Percentiles rank a stretch among this genome's conserved stretches.
Conservation (phyloP, 2,888 invertebrate species). For the Epistrophe grossulariae region DNA sequence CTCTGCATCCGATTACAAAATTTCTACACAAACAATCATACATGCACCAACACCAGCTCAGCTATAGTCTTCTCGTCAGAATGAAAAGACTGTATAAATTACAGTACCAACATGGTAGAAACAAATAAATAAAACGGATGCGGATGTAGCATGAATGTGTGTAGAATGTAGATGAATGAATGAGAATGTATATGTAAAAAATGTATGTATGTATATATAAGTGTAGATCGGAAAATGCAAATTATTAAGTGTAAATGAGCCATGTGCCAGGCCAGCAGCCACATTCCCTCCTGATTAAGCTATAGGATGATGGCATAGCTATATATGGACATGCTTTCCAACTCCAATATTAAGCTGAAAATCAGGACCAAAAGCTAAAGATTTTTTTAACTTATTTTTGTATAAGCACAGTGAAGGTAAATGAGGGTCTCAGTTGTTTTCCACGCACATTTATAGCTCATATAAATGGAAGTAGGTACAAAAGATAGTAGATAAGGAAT, state of each 20-base stretch:
- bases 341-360: neutral
- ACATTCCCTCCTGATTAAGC: conserved; percentile 47
- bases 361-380: conserved; percentile 33
- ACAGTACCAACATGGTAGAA: neutral
- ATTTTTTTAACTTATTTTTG: neutral
- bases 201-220: conserved; percentile 4
- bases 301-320: conserved; percentile 15
- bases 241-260: conserved; percentile 69
- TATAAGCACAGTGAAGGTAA: neutral
- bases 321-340: neutral
- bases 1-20: conserved; percentile 45
- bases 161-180: conserved; percentile 10
- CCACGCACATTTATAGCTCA: conserved; percentile 50
- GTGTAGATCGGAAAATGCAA: conserved; percentile 55
- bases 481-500: conserved; percentile 29
- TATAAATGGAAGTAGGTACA: conserved; percentile 33
- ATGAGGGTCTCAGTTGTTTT: conserved; percentile 24
- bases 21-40: conserved; percentile 24
- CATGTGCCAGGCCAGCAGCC: conserved; percentile 34
- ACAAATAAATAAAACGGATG: conserved; percentile 16
- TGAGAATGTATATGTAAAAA: conserved; percentile 7
- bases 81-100: conserved; percentile 32
- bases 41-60: conserved; percentile 7
- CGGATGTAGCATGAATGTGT: conserved; percentile 17
- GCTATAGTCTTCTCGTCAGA: conserved; percentile 11